Conservation (phyloP, 1,140 invertebrate species). For the Diplogasteroides magnus region DNA sequence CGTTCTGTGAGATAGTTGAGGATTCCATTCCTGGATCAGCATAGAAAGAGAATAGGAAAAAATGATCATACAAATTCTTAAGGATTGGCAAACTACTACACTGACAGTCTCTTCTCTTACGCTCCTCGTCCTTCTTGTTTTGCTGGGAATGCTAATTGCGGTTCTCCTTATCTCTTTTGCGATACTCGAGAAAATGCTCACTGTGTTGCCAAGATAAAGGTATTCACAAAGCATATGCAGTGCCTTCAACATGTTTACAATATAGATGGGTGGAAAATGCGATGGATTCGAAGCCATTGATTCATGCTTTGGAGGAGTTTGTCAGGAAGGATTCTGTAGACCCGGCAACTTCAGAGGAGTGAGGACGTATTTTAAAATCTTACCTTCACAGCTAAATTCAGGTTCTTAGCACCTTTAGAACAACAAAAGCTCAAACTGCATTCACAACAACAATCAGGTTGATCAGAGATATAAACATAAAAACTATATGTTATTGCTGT, state of each 20-base stretch:
- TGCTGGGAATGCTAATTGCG: slow-evolving; percentile 42
- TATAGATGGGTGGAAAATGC: slow-evolving; percentile 42
- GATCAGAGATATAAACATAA: no score
- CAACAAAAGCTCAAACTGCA: slow-evolving; percentile 3
- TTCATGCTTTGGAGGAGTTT: slow-evolving; percentile 46
- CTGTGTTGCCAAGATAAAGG: slow-evolving; percentile 54
- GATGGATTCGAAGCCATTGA: slow-evolving; percentile 47
- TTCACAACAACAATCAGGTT: slow-evolving; percentile 15
- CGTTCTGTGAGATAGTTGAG: no score
- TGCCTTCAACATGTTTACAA: background rate
- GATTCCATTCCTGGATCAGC: no score
- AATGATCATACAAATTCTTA: no score
- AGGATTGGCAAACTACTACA: slow-evolving; percentile 49
- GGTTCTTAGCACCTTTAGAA: slow-evolving; percentile 3
- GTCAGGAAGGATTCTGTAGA: slow-evolving; percentile 44
- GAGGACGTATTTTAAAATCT: background rate
- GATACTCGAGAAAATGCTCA: slow-evolving; percentile 45
- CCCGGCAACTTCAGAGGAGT: slow-evolving; percentile 45
- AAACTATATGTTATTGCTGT: background rate
- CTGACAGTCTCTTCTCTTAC: slow-evolving; percentile 51
- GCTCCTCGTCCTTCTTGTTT: slow-evolving; percentile 47
- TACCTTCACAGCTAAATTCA: background rate
- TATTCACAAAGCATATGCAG: background rate
- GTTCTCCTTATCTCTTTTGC: slow-evolving; percentile 53
- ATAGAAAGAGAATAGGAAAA: no score